A percentile compares a stretch with the other conserved stretches of the same genome.
These are phyloP conservation scores for Lepidurus packardi DNA, from an alignment of 1,140 invertebrate genomes.

Conservation along the genomic window DNA sequence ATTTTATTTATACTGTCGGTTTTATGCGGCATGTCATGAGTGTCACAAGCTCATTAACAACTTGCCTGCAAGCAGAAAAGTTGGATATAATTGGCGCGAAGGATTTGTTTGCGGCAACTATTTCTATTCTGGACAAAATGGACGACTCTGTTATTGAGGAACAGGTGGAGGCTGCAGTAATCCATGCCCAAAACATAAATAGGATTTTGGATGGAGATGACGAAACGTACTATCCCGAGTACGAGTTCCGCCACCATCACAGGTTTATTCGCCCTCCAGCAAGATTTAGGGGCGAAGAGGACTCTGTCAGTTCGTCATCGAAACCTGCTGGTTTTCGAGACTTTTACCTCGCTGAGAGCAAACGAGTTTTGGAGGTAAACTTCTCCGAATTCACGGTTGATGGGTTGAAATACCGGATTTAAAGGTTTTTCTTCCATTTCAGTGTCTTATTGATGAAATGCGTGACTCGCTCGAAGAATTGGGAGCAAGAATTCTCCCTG, in stretches of 20 bases:
- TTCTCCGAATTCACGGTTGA: neutral
- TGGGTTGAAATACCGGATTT: neutral
- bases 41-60: neutral
- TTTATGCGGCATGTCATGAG: neutral
- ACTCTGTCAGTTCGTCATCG: neutral
- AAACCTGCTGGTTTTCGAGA: neutral
- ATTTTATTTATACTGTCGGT: constrained; percentile 12
- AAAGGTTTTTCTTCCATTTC: neutral
- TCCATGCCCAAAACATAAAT: constrained; percentile 5
- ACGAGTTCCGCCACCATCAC: constrained; percentile 23
- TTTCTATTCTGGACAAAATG: neutral
- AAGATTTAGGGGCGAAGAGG: neutral
- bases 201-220: neutral
- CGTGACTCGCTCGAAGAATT: neutral
- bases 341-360: neutral
- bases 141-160: neutral
- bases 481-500: neutral
- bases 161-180: neutral
- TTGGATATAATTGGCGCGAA: constrained; percentile 23
- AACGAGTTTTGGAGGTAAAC: neutral
- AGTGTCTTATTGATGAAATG: constrained; percentile 20
- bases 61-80: neutral
- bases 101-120: constrained; percentile 17
- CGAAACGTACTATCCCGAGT: neutral
- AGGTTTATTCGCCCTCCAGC: neutral